Evolutionary conservation across 2,888 invertebrate species (phyloP), one percentile per base, ranked within the genome.

Genomic region (Yponomeuta cagnagella): DNA sequence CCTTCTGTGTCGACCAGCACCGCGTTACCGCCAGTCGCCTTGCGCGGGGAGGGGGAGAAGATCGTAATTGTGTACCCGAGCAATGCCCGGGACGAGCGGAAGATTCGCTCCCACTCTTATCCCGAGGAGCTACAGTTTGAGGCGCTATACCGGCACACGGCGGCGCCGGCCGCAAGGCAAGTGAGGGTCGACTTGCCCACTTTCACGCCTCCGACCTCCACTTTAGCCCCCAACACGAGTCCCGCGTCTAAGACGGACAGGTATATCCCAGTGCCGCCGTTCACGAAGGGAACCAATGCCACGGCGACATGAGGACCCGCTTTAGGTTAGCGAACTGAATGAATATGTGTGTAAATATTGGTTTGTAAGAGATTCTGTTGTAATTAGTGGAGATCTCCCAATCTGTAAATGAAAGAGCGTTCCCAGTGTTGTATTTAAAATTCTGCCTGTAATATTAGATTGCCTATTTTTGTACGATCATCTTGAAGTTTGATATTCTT

Each of bases 121-220:
- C 90, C 93, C 0, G 93, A 92, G 73, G 92, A 92, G 77, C 77
- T 92, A 77, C 93, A 93, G 76, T 93, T 93, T 76, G 93, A 93
- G 75, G 91, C 90, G 58, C 75, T 93, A 72, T 93, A 92, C 77
- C 84, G 82, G 67, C 92, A 88, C 76, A 89, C 92, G 31, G 86
- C 86, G 4, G 84, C 86, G 71, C 87, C 75, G 72, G 63, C 72
- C 52, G 52, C 52, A 5, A 12, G 52, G 15, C 52, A 1, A 6
- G 73, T 94, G 8, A 85, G 93, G 66, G 93, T 94, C n/a, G 93
- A 94, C 74, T 79, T 94, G 74, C 94, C 94, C 12, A 94, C 94
- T 1, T 94, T 93, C 77, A 80, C 90, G 48, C 94, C 94, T 31
- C 90, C 91, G 6, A 78, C 84, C 10, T 73, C 79, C 69, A 81